Conservation (phyloP, 2,113 vertebrate species). For the Syngnathus floridae region DNA sequence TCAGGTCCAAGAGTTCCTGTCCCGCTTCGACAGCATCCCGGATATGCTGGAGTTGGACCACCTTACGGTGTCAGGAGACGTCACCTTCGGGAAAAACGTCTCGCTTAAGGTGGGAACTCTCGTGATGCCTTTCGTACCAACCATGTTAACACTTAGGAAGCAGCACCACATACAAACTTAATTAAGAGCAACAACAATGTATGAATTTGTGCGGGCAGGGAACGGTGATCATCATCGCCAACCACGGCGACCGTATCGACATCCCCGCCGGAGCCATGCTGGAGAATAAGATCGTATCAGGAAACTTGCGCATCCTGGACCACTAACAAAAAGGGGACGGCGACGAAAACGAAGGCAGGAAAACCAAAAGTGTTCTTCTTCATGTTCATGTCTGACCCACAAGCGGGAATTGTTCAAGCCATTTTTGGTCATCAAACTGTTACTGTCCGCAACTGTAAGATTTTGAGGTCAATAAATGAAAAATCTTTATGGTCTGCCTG, state of each 20-base stretch:
- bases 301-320: conserved; percentile 96
- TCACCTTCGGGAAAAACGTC: conserved; percentile 96
- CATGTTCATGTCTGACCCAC: neutral
- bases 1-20: conserved; percentile 93
- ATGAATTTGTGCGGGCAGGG: conserved; percentile 68
- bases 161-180: no score
- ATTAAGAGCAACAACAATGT: neutral
- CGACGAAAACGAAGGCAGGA: neutral
- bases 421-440: neutral
- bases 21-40: conserved; percentile 94
- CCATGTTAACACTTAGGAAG: no score
- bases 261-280: conserved; percentile 92
- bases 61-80: conserved; percentile 95
- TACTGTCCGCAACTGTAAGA: neutral
- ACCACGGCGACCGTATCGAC: conserved; percentile 95
- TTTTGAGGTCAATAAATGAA: neutral
- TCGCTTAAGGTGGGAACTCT: conserved; percentile 79
- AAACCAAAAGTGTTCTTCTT: neutral
- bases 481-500: neutral
- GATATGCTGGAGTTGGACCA: conserved; percentile 98
- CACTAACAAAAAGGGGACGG: conserved; percentile 79
- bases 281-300: conserved; percentile 98
- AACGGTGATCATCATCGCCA: conserved; percentile 98
- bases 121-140: no score
- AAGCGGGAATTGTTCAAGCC: neutral